These are phyloP conservation scores for Plagiodera versicolora DNA, from an alignment of 2,888 invertebrate species.

Conservation along the genomic window DNA sequence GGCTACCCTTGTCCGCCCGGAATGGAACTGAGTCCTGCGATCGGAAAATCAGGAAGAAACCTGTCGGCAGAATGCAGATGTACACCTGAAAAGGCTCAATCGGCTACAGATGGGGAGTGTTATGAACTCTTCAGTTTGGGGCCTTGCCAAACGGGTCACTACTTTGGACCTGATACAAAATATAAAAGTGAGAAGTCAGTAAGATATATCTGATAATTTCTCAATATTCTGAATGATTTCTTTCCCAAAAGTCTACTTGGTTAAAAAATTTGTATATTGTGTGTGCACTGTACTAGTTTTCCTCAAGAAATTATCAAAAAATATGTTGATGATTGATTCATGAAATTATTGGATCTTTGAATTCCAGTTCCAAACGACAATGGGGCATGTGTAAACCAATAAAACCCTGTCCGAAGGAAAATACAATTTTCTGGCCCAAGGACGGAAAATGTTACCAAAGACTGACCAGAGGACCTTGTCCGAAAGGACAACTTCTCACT, in stretches of 20 bases:
- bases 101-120: conserved; percentile 68
- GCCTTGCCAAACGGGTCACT: conserved; percentile 72
- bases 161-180: conserved; percentile 67
- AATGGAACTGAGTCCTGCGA: conserved; percentile 75
- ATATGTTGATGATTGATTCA: too few species aligned
- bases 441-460: conserved; percentile 75
- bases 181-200: conserved; percentile 39
- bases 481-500: conserved; percentile 70
- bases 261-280: too few species aligned
- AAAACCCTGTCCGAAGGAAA: conserved; percentile 64
- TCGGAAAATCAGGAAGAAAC: conserved; percentile 50
- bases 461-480: conserved; percentile 75
- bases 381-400: conserved; percentile 75
- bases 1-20: conserved; percentile 83
- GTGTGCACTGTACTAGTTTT: too few species aligned
- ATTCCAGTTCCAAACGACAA: conserved; percentile 60
- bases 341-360: too few species aligned
- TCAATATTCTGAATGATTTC: not conserved
- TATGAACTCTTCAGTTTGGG: conserved; percentile 74
- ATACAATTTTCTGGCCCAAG: conserved; percentile 75
- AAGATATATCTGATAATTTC: conserved; percentile 1
- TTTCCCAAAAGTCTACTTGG: too few species aligned
- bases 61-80: conserved; percentile 78
- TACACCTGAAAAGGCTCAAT: conserved; percentile 77
- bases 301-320: too few species aligned